Evolutionary conservation across 2,797 vertebrate genomes (phyloP), one percentile per base, ranked within the genome.

Genomic region (Danio aesculapii): DNA sequence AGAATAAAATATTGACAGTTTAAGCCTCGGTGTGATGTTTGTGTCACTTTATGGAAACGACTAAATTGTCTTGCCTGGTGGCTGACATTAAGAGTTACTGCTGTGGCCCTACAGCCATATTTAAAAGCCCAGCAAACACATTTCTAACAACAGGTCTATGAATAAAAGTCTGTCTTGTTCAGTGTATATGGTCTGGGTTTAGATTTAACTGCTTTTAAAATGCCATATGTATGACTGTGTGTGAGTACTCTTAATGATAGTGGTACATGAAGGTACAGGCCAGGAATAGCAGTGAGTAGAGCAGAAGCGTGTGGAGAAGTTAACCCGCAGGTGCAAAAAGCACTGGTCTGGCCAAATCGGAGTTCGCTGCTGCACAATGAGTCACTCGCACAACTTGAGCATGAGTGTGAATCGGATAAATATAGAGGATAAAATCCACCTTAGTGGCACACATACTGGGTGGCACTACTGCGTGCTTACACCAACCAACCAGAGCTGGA

Each of bases 21-120:
- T 61, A 47, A 57, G 72, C 63, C 81, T 59, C n/a, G 70, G 8
- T 41, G 39, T 69, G 66, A 79, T 73, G 21, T 64, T 74, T 77
- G 6, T 77, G 41, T 82, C 63, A 77, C 61, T 82, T 84, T 17
- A 79, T 62, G 44, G n/a, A 79, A 86, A 75, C 52, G 53, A 39
- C 47, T 71, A 73, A 69, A 84, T 72, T 81, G 58, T 41, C 53
- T 59, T 72, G 47, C 41, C 55, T 6, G 14, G 21, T 70, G 50
- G 39, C 19, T 57, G 41, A 73, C 46, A 44, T 53, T 49, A 17
- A 47, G 57, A 78, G 30, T 70, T 43, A 57, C 44, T 13, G 43
- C 61, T 52, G 43, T 74, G 53, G 62, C 53, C 64, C 13, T 41
- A 19, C 57, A 72, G 79, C 16, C 44, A 74, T 81, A 67, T 69